Base-by-base conservation (phyloP, 2,797 vertebrate genomes). In the Brachyalestes nurse region DNA sequence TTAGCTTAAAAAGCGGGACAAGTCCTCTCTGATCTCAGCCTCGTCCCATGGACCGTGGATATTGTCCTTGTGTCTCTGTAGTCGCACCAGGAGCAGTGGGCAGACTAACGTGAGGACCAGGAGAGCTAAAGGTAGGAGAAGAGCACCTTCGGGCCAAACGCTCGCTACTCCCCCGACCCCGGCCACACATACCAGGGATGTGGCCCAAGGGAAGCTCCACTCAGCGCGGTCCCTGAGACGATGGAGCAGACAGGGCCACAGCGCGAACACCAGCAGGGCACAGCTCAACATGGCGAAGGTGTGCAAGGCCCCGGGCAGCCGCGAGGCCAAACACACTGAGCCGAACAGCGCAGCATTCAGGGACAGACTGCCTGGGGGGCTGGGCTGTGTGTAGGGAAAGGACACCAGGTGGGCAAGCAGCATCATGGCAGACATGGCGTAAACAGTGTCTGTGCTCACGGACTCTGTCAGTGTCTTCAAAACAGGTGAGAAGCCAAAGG, bases 1-100 rank as follows among this genome's bases (percentile, higher is more conserved):
- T 94, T 90, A 94, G 78, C 92, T 84, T 55, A 96, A 92, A 87
- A 97, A 96, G 85, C 86, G 92, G 69, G 95, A 95, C 38, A 99
- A 92, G 86, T 99, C 98, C 86, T 99, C 98, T 3, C 94, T 96
- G 87, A 99, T 99, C 89, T 98, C 97, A 0, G 98, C 98, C 89
- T 99, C 98, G 0, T 99, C 98, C 98, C 98, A 99, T 0, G 98
- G 98, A 9, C 98, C 98, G 0, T 99, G 96, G 85, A 99, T 99
- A 88, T 99, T 99, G 92, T 99, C 97, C 87, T 99, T 99, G 87
- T 97, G 96, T 81, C 95, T 95, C 90, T 99, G 98, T 34, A 99
- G 90, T 65, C 89, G 88, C 72, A 99, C 94, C 45, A 99, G 95
- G 83, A 96, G 94, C 85, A 96, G 93, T 10, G 98, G 98, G 83